Evolutionary conservation across 2,797 vertebrate species (phyloP).

Genomic region (Acropternis orthonyx): DNA sequence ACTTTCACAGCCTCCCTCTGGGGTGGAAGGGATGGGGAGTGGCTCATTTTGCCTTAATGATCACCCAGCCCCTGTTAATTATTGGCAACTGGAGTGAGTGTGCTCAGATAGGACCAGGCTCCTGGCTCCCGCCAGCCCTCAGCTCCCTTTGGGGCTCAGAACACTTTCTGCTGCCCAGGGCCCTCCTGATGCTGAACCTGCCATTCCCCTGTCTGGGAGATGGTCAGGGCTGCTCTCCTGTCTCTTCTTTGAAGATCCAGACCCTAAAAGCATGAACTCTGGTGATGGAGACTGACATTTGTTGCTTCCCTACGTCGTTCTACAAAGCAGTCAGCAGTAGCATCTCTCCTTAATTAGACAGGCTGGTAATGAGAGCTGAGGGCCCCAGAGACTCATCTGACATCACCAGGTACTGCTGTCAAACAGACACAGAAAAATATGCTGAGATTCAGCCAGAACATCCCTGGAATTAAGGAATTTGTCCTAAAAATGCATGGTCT

Average conservation of each 20-base stretch:
- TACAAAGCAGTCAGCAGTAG: constrained; percentile 16
- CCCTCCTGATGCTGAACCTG: background rate
- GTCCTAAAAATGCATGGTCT: background rate
- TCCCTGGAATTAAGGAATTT: background rate
- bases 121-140: background rate
- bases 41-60: constrained; percentile 38
- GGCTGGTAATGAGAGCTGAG: constrained; percentile 45
- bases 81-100: background rate
- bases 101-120: constrained; percentile 34
- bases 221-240: background rate
- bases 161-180: background rate
- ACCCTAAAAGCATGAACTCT: background rate
- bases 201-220: background rate
- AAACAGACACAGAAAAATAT: constrained; percentile 34
- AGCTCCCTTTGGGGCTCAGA: background rate
- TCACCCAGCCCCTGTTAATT: constrained; percentile 24
- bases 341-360: constrained; percentile 56
- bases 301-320: background rate
- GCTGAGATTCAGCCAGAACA: background rate
- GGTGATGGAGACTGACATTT: background rate
- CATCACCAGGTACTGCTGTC: constrained; percentile 61
- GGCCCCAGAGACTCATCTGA: constrained; percentile 53
- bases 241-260: background rate
- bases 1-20: background rate
- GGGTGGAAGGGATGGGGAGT: background rate